Base-by-base conservation (phyloP, 2,888 invertebrate species). In the Bombyx huttoni region DNA sequence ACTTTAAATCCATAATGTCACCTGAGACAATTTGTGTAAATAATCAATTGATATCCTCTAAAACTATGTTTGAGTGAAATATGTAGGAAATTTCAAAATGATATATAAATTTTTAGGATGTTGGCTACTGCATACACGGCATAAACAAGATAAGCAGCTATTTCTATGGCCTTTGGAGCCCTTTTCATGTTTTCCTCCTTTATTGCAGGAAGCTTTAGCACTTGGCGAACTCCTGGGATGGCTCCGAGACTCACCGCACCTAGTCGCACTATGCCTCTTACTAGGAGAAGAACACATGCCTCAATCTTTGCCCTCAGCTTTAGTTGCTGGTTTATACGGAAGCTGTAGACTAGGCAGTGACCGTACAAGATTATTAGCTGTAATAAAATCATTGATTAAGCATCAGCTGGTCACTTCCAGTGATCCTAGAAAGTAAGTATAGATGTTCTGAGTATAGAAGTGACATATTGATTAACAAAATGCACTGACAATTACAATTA, bases 201-300 rank as follows among this genome's bases (percentile, higher is more conserved):
- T 49, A 50, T 53, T 51, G 14, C 64, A 89, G 89, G 89, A 89
- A 60, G 87, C 79, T 12, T 64, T 73, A 56, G 81, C 85, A 0
- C 64, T 89, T 3, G 85, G 83, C 5, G 89, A 89, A 57, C 73
- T 89, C 0, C 66, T 89, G 54, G 88, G 84, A 71, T 87, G 88
- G 81, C 79, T 89, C 3, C 77, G 87, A 13, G 84, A 84, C 40
- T 84, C 83, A 0, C 89, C 89, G 0, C 85, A 84, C 57, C 68
- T 89, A 9, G 82, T 87, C n/a, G 73, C 88, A 0, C 67, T 88
- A 5, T 86, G 86, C 59, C 73, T 89, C 0, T 75, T 87, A 5
- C 75, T 86, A 0, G 89, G 89, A 10, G 89, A 89, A 53, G 84
- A 85, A 9, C 77, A 81, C 55, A 77, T 86, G 67, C 83, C 87